Percentiles rank a stretch among this genome's conserved stretches.
phyloP scores from a whole-genome alignment of 2,797 vertebrate species.

The Cheirogaleus major region DNA sequence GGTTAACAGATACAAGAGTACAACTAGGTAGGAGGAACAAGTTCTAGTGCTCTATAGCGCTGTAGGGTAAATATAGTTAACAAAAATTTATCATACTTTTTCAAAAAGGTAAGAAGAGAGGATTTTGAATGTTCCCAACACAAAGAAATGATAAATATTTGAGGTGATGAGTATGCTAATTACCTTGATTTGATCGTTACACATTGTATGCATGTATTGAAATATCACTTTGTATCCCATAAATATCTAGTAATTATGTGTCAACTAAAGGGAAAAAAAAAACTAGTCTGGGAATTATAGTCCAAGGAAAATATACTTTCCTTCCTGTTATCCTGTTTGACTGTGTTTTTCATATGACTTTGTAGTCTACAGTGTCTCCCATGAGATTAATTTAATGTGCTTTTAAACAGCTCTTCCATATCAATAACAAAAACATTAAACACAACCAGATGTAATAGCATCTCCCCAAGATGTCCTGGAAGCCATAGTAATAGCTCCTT shows the following conservation, averaged over 20 bases:
- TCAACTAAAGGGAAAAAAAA: neutral
- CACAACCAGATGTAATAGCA: slow-evolving; percentile 63
- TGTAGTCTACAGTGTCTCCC: slow-evolving; percentile 55
- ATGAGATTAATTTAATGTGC: slow-evolving; percentile 43
- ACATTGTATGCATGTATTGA: neutral
- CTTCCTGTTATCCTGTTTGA: slow-evolving; percentile 63
- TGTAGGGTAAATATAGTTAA: neutral
- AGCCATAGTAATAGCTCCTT: neutral
- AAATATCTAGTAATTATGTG: neutral
- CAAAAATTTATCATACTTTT: neutral
- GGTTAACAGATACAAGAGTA: neutral
- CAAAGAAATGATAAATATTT: neutral
- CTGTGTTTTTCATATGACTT: slow-evolving; percentile 62
- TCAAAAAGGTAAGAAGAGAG: neutral
- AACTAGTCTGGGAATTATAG: neutral
- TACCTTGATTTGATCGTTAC: neutral
- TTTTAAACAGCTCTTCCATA: slow-evolving; percentile 58
- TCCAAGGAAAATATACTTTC: slow-evolving; percentile 70
- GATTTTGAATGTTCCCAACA: neutral
- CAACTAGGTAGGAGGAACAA: neutral
- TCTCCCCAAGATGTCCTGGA: slow-evolving; percentile 3
- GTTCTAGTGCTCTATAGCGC: neutral
- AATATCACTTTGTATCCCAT: neutral
- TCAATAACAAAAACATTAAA: slow-evolving; percentile 70
- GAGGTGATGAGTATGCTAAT: neutral